Percentiles rank a stretch among this genome's conserved stretches.
phyloP scores from a whole-genome alignment of 2,797 vertebrate genomes.

The Brachyrhaphis roseni region DNA sequence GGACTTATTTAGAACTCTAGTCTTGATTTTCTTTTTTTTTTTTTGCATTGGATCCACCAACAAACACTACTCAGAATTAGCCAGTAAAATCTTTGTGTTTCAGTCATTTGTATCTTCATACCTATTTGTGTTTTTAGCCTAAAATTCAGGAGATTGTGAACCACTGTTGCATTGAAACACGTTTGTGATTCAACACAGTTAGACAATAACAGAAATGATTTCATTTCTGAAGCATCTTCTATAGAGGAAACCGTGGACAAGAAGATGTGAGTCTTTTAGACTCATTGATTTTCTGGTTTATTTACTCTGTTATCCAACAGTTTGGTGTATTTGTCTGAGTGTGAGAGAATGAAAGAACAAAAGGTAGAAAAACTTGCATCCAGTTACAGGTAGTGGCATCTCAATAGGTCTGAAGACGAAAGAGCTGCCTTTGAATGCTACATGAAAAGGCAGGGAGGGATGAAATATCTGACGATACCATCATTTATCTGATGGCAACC shows the following conservation, averaged over 20 bases:
- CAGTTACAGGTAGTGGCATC: constrained; percentile 83
- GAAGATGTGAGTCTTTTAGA: constrained; percentile 34
- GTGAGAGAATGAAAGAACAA: constrained; percentile 42
- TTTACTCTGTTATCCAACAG: constrained; percentile 37
- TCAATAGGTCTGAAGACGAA: constrained; percentile 80
- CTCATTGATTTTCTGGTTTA: constrained; percentile 37
- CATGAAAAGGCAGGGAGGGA: constrained; percentile 80
- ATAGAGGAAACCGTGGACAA: constrained; percentile 5
- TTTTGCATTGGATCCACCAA: background rate
- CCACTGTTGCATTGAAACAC: background rate
- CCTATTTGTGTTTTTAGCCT: background rate
- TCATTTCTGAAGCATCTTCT: constrained; percentile 29
- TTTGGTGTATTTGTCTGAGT: constrained; percentile 8
- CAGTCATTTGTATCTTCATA: background rate
- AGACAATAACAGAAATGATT: constrained; percentile 13
- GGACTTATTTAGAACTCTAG: too few species aligned
- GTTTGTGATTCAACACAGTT: background rate
- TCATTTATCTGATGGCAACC: constrained; percentile 79
- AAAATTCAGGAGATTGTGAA: background rate
- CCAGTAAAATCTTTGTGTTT: background rate
- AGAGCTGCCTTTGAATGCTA: constrained; percentile 79
- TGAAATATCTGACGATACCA: constrained; percentile 75
- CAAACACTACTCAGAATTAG: background rate
- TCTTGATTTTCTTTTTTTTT: too few species aligned
- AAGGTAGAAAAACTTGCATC: constrained; percentile 76